Evolutionary conservation across 2,888 invertebrate genomes (phyloP), one percentile per base, ranked within the genome.

Genomic region (Pegoplata infirma): DNA sequence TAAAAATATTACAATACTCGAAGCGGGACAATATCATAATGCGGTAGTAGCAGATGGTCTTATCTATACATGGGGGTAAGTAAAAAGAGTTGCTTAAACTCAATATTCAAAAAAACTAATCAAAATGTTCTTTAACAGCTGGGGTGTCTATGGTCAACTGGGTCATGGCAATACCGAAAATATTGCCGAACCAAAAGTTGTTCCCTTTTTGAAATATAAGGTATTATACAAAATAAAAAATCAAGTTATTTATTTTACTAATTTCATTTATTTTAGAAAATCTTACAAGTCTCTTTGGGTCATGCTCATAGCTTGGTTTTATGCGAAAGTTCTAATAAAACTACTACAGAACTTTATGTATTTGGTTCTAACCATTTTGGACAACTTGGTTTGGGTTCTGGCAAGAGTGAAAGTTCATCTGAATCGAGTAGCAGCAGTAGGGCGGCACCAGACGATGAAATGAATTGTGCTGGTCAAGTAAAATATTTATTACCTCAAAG

Each of bases 61-160:
- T 76, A 92, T 97, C 0, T 98, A 94, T 86, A 95, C 94, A 1
- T 98, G 98, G 97, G 98, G 98, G 91, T 92, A 81, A 83, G 89
- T 83, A 8, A 1, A 10, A 10, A 32, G 12, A 7, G 16, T 46
- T 19, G 5, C 19, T 40, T 47, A 51, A 44, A 5, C 0, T 25
- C 5, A 1, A 21, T 21, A n/a, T n/a, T n/a, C n/a, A n/a, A n/a
- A n/a, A n/a, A n/a, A n/a, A n/a, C n/a, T n/a, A n/a, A n/a, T n/a
- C n/a, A n/a, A n/a, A n/a, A 32, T 53, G 5, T 51, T 51, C 44
- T 12, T 21, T 59, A 74, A 3, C 23, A 92, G 93, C 21, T 98
- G 98, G 98, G 97, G 97, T 21, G 94, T 98, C 46, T 96, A 97
- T 87, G 98, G 98, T 0, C 98, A 98, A 88, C 90, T 98, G 12